Evolutionary conservation across 2,888 invertebrate species (phyloP).

Genomic region (Cylloceria caligata): DNA sequence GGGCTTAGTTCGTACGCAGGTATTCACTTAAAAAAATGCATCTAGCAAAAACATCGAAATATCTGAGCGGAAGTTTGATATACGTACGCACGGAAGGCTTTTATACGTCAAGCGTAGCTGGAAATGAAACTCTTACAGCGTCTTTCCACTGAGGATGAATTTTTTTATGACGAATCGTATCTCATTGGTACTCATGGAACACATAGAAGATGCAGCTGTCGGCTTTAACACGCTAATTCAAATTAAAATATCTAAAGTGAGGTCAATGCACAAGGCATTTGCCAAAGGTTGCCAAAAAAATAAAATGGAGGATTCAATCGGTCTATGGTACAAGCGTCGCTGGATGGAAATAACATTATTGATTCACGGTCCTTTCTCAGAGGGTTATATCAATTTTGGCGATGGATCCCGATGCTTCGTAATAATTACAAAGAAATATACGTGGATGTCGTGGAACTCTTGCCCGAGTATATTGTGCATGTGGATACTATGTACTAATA

Average conservation of each 20-base stretch:
- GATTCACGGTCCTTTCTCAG: background rate
- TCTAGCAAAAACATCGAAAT: background rate
- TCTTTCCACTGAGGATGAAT: too few relatives aligned
- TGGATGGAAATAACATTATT: background rate
- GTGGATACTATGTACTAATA: slow-evolving; percentile 32
- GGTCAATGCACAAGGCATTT: too few relatives aligned
- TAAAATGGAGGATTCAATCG: background rate
- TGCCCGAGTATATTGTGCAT: background rate
- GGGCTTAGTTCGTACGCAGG: background rate
- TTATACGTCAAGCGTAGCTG: too few relatives aligned
- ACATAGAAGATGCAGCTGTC: too few relatives aligned
- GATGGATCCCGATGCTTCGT: slow-evolving; percentile 11
- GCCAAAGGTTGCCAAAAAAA: background rate
- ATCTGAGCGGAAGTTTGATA: too few relatives aligned
- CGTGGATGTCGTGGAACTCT: slow-evolving; percentile 9
- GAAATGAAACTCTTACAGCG: too few relatives aligned
- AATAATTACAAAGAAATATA: slow-evolving; percentile 15
- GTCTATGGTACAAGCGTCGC: background rate
- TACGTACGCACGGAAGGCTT: too few relatives aligned
- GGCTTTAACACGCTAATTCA: too few relatives aligned
- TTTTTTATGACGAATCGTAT: too few relatives aligned
- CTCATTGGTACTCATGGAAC: too few relatives aligned
- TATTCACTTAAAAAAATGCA: background rate
- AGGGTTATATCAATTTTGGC: background rate
- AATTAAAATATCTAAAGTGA: too few relatives aligned